Base-by-base conservation (phyloP, 2,888 invertebrate genomes). In the Encarsia formosa region DNA sequence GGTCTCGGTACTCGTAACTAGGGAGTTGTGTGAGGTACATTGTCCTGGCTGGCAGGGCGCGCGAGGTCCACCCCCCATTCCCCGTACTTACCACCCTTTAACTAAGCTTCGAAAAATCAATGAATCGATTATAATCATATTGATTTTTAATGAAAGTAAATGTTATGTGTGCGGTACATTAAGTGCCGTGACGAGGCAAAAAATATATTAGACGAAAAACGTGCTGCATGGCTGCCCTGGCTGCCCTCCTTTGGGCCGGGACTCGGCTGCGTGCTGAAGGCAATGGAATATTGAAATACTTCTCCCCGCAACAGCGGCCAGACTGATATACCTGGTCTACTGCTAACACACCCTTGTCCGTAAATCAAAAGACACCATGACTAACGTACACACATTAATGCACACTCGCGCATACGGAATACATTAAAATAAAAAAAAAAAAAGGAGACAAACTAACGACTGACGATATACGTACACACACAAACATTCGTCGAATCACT, bases 1-100 rank as follows among this genome's bases (percentile, higher is more conserved):
- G 73, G 73, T 70, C 59, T 72, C 73, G 73, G 73, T 73, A 73
- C 73, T 73, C 73, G 73, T 73, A 73, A 73, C 73, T 73, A 73
- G 73, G 73, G 73, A 73, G 73, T 73, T 73, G 73, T 73, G 73
- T 73, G 73, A 73, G 73, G 73, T 73, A 73, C 70, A 70, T 61
- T 66, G 73, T 73, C 73, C 73, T 73, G 73, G 65, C 71, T 72
- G 73, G 70, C 73, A 72, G 73, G 73, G 73, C 72, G 71, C 73
- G 70, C 68, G 72, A 71, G 66, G 64, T 69, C 70, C 71, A 70
- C 63, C 68, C 70, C 71, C 64, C 63, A 70, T 65, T 66, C 67
- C 73, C 73, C 73, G 72, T 73, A 73, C 72, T 72, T 70, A 61
- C 62, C 69, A 70, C 64, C 44, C 35, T 53, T 23, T 26, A 18